These are phyloP conservation scores for Podiceps cristatus DNA, from an alignment of 2,113 vertebrate species.

Conservation along the genomic window DNA sequence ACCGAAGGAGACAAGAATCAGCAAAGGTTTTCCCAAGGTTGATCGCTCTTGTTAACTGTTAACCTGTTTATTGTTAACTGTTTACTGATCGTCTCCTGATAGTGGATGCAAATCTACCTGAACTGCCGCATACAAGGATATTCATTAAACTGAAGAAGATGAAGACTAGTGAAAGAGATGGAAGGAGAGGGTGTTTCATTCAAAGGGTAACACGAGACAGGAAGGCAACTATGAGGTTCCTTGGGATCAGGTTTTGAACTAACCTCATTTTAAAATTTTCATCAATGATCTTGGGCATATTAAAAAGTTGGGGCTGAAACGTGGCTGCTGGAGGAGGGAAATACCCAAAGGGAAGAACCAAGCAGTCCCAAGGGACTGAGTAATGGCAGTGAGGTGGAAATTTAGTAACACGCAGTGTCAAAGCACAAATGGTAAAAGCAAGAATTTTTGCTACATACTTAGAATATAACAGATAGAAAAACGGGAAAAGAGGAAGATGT, in stretches of 20 bases:
- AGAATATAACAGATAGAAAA: not conserved
- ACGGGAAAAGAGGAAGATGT: not conserved
- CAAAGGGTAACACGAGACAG: not conserved
- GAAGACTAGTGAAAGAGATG: rapidly evolving
- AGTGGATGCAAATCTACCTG: not conserved
- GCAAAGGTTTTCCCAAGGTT: not conserved
- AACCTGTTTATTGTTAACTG: not conserved
- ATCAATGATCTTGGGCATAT: not conserved
- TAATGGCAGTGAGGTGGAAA: not conserved
- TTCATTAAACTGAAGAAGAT: not conserved
- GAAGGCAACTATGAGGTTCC: not conserved
- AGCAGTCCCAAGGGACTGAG: not conserved
- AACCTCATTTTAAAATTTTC: not conserved
- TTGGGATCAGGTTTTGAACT: not conserved
- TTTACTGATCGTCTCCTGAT: not conserved
- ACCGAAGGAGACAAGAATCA: not conserved
- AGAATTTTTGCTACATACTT: not conserved
- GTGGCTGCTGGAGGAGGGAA: not conserved
- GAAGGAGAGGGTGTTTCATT: not conserved
- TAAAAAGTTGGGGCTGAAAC: not conserved
- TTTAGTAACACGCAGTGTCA: not conserved
- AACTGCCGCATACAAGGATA: not conserved
- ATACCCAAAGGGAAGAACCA: not conserved
- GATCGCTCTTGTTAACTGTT: not conserved
- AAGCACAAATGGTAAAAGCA: not conserved